A percentile compares a stretch with the other conserved stretches of the same genome.
phyloP scores from a whole-genome alignment of 2,888 invertebrate species.

The Melangyna quadrimaculata region DNA sequence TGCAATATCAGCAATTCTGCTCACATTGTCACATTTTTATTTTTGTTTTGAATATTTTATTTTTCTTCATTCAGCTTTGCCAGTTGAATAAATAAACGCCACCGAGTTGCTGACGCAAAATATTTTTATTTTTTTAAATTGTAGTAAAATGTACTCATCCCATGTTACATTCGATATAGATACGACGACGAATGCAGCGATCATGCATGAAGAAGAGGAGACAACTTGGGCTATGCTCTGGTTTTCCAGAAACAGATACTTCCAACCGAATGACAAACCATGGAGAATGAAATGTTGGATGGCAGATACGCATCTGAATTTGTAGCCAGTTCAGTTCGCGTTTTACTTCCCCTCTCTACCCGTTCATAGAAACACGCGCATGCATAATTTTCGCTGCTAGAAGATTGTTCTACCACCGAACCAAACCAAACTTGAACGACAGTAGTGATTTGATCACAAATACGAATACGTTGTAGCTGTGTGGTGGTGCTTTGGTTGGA shows the following conservation, averaged over 20 bases:
- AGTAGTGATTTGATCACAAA: constrained; percentile 18
- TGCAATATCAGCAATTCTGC: constrained; percentile 63
- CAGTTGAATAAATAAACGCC: constrained; percentile 63
- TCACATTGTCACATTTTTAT: constrained; percentile 42
- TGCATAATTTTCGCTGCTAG: constrained; percentile 42
- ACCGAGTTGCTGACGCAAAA: constrained; percentile 7
- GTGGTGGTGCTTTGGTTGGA: background rate
- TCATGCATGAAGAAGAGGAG: constrained; percentile 53
- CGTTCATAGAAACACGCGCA: constrained; percentile 21
- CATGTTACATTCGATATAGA: constrained; percentile 12
- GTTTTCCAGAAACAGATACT: constrained; percentile 49
- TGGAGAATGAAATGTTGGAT: constrained; percentile 35
- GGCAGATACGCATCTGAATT: constrained; percentile 2
- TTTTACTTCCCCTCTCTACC: background rate
- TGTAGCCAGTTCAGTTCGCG: background rate
- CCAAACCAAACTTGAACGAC: background rate
- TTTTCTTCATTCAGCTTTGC: constrained; percentile 49
- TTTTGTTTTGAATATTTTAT: constrained; percentile 6
- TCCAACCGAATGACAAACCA: constrained; percentile 43
- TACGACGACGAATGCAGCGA: constrained; percentile 24
- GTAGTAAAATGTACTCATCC: constrained; percentile 44
- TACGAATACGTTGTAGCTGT: background rate
- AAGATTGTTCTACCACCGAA: background rate
- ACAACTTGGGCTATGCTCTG: constrained; percentile 44
- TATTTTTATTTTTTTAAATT: background rate